Conservation (phyloP, 2,113 vertebrate genomes). For the Ivindomyrus marchei region DNA sequence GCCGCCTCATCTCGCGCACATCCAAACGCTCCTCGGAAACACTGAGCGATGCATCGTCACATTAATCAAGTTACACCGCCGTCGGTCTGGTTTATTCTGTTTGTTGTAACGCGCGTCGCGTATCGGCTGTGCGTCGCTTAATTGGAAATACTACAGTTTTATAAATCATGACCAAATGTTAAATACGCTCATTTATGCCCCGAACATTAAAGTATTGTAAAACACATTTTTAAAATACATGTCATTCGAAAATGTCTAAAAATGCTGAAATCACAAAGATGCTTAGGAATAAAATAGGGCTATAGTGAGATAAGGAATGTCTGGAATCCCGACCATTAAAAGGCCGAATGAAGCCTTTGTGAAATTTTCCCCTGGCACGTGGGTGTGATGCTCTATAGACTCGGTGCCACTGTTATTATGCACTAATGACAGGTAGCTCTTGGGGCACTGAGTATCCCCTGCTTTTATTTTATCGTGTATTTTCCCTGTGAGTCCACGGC, state of each 20-base stretch:
- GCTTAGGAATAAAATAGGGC: neutral
- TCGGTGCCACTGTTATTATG: neutral
- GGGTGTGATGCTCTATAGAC: neutral
- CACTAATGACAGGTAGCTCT: neutral
- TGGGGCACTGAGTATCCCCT: neutral
- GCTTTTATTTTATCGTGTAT: neutral
- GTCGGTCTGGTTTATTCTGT: neutral
- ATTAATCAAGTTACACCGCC: neutral
- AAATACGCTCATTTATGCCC: neutral
- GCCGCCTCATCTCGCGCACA: slow-evolving; percentile 44
- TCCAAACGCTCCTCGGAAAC: neutral
- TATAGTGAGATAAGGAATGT: neutral
- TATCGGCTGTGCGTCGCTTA: neutral
- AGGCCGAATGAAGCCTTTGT: neutral
- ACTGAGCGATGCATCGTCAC: neutral
- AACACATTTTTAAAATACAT: neutral
- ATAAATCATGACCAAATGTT: neutral
- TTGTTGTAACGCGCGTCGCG: neutral
- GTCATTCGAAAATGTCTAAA: neutral
- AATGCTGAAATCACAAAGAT: neutral
- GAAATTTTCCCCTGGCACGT: neutral
- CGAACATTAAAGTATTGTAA: neutral
- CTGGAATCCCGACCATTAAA: neutral
- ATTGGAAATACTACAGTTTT: neutral
- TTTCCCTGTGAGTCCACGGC: neutral